Conservation (phyloP, 2,113 vertebrate genomes). For the Nesogale talazaci region DNA sequence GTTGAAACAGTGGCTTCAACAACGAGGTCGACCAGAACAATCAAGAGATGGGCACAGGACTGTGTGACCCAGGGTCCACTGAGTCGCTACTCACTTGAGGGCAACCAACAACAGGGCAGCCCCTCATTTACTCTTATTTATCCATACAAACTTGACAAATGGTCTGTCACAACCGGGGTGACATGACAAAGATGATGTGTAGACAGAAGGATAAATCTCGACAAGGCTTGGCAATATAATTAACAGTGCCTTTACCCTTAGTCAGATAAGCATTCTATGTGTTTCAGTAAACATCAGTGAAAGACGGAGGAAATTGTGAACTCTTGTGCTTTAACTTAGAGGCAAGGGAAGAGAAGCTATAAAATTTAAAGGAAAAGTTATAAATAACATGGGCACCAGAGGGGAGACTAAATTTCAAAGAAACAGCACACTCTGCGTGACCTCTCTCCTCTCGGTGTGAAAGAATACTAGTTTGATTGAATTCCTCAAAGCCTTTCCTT, state of each 20-base stretch:
- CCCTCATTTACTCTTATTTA: neutral
- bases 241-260: neutral
- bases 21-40: no score
- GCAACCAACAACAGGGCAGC: neutral
- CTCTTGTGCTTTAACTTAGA: conserved; percentile 3
- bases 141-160: neutral
- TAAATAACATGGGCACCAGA: neutral
- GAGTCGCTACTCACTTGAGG: no score
- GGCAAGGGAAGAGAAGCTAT: neutral
- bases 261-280: neutral
- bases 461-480: conserved; percentile 46
- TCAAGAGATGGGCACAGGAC: no score
- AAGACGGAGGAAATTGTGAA: neutral
- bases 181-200: neutral
- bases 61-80: no score
- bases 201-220: neutral
- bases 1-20: no score
- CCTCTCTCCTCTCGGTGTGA: conserved; percentile 35
- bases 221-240: neutral
- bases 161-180: neutral
- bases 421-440: neutral
- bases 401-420: neutral
- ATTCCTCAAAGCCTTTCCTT: conserved; percentile 53
- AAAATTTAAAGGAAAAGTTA: neutral
- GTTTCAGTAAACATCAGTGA: neutral